Conservation (phyloP, 1,140 invertebrate genomes). For the Calycopis cecrops region DNA sequence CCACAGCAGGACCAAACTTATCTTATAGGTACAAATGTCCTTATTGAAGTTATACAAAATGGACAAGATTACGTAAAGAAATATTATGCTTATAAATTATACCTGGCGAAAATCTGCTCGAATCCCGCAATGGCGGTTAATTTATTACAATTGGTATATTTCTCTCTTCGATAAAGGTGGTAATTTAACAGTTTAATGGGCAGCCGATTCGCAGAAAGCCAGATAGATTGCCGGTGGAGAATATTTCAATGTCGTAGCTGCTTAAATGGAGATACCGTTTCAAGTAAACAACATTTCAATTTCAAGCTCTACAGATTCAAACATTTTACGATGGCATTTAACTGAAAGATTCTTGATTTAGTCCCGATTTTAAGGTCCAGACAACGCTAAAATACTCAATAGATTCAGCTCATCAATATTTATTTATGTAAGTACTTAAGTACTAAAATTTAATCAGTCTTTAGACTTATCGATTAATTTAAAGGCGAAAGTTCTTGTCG, state of each 20-base stretch:
- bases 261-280: conserved; percentile 21
- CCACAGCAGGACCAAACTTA: no score
- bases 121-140: conserved; percentile 18
- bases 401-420: background rate
- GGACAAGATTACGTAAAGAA: no score
- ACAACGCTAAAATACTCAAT: background rate
- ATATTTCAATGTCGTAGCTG: conserved; percentile 47
- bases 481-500: no score
- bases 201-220: conserved; percentile 51
- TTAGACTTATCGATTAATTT: no score
- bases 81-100: no score
- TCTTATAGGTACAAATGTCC: no score
- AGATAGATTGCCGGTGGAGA: conserved; percentile 53
- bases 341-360: background rate
- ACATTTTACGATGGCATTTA: background rate
- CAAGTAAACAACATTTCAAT: conserved; percentile 27
- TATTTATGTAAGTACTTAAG: background rate
- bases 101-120: no score
- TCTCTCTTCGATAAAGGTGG: conserved; percentile 39
- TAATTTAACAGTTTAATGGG: conserved; percentile 57
- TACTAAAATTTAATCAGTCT: no score
- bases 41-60: no score
- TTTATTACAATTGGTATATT: conserved; percentile 31
- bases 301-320: background rate
- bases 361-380: background rate